Evolutionary conservation across 2,113 vertebrate genomes (phyloP).

Genomic region (Neofelis nebulosa): DNA sequence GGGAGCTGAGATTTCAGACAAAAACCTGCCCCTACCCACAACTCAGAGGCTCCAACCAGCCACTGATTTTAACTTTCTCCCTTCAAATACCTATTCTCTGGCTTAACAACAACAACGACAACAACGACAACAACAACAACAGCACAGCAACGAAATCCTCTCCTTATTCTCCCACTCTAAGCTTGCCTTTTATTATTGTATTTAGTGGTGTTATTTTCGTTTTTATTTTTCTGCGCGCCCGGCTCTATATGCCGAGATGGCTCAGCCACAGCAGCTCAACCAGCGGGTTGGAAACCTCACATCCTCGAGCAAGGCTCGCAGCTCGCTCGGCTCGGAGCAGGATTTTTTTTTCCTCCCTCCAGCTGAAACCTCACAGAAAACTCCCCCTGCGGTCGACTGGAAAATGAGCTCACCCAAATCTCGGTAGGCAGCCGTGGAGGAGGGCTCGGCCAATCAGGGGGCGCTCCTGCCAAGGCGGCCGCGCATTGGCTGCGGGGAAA

Average conservation of each 20-base stretch:
- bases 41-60: slow-evolving; percentile 22
- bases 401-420: slow-evolving; percentile 94
- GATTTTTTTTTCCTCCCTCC: slow-evolving; percentile 30
- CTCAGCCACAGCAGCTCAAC: slow-evolving; percentile 31
- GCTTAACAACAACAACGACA: background rate
- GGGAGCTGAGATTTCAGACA: slow-evolving; percentile 67
- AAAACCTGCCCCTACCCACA: slow-evolving; percentile 60
- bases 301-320: slow-evolving; percentile 48
- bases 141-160: background rate
- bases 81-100: slow-evolving; percentile 19
- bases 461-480: slow-evolving; percentile 79
- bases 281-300: slow-evolving; percentile 46
- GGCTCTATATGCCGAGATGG: slow-evolving; percentile 13
- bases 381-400: slow-evolving; percentile 85
- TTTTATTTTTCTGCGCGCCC: slow-evolving; percentile 20
- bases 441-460: slow-evolving; percentile 88
- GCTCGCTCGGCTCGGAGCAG: slow-evolving; percentile 64
- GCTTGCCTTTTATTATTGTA: background rate
- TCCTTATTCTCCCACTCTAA: slow-evolving; percentile 33
- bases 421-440: slow-evolving; percentile 86
- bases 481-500: slow-evolving; percentile 89
- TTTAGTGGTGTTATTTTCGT: slow-evolving; percentile 35
- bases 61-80: slow-evolving; percentile 57
- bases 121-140: background rate
- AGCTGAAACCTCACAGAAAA: slow-evolving; percentile 68